Percentiles rank a stretch among this genome's conserved stretches.
These are phyloP conservation scores for Peromyscus leucopus DNA, from an alignment of 2,113 vertebrate species.

Conservation along the genomic window DNA sequence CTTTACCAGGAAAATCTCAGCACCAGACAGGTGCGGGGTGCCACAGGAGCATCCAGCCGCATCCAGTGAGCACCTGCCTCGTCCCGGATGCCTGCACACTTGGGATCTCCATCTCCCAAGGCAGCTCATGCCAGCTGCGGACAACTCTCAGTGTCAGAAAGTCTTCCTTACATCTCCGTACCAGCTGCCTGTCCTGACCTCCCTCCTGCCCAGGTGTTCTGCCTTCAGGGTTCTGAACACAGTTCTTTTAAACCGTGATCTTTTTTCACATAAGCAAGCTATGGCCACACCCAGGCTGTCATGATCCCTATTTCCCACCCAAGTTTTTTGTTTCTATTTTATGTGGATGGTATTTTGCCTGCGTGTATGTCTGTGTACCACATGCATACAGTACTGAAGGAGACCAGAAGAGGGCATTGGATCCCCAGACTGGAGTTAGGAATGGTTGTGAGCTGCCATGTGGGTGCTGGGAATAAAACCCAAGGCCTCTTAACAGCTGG, in stretches of 20 bases:
- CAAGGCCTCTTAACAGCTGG: background rate
- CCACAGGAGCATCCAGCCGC: background rate
- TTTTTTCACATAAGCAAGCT: conserved; percentile 2
- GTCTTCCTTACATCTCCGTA: background rate
- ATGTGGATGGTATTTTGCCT: background rate
- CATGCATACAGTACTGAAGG: background rate
- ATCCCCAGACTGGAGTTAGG: background rate
- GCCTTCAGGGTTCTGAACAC: background rate
- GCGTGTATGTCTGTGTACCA: background rate
- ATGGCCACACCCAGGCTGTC: background rate
- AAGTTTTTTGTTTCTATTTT: background rate
- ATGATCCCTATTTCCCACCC: background rate
- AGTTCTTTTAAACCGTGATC: background rate
- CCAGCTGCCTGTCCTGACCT: background rate
- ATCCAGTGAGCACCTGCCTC: background rate
- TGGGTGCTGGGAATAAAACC: background rate
- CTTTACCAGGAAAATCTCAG: background rate
- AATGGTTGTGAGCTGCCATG: background rate
- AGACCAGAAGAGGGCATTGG: background rate
- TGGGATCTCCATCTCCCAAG: background rate
- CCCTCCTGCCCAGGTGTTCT: background rate
- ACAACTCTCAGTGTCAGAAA: background rate
- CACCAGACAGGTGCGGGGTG: background rate
- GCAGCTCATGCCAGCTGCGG: background rate
- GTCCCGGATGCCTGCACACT: no score